phyloP scores from a whole-genome alignment of 2,888 invertebrate genomes.

The Molanna angustata region DNA sequence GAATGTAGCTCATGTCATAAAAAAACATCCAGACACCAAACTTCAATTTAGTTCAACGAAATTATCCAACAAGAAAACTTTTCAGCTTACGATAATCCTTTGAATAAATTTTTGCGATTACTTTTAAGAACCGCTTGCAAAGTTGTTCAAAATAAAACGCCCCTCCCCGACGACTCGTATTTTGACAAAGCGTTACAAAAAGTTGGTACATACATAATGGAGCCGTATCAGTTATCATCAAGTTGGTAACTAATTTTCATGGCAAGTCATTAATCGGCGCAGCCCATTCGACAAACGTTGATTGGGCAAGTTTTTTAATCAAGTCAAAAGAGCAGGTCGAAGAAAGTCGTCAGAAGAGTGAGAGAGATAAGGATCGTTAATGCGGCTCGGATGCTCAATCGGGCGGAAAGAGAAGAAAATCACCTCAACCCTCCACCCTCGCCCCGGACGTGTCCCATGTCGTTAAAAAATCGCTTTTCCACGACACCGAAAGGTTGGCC shows the following conservation, averaged over 20 bases:
- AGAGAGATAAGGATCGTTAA: constrained; percentile 4
- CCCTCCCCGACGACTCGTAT: too few species aligned
- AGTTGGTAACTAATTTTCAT: constrained; percentile 12
- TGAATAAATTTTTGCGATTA: too few species aligned
- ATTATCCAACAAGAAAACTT: too few species aligned
- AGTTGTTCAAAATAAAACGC: too few species aligned
- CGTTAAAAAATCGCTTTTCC: neutral
- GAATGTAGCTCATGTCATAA: too few species aligned
- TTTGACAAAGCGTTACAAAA: too few species aligned
- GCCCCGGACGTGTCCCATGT: neutral
- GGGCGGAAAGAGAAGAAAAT: neutral
- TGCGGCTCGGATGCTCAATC: constrained; percentile 1
- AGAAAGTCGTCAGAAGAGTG: neutral
- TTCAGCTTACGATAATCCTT: too few species aligned
- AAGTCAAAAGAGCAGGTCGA: neutral
- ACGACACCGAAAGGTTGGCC: neutral
- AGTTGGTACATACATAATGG: too few species aligned
- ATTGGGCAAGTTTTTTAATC: constrained; percentile 25
- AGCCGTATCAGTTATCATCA: constrained; percentile 13
- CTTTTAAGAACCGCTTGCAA: too few species aligned
- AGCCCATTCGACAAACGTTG: constrained; percentile 17
- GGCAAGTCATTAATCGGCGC: constrained; percentile 18
- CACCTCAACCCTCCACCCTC: neutral
- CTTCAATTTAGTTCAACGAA: too few species aligned
- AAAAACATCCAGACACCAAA: too few species aligned